Base-by-base conservation (phyloP, 2,888 invertebrate species). In the Temnothorax ravouxi region DNA sequence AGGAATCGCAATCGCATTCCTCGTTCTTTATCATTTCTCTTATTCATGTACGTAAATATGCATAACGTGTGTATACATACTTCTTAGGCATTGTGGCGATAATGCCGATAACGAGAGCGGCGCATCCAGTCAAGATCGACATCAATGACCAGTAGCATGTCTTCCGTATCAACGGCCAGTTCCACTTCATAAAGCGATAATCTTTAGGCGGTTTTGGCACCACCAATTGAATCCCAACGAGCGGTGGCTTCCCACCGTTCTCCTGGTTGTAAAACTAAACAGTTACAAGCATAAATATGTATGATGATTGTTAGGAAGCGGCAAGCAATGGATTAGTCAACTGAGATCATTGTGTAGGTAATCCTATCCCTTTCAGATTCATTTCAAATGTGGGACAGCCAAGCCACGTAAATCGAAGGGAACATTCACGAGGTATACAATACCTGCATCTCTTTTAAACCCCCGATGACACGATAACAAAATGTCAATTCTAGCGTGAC, bases 161-260 rank as follows among this genome's bases (percentile, higher is more conserved):
- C 93, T 97, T 97, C 84, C 98, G 96, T 88, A 98, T 97, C 2
- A 97, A 91, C 4, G 96, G 96, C 98, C 98, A 98, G 93, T 98
- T 98, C 98, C 98, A 98, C 76, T 95, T 95, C 94, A 96, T 95
- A 95, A 97, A 94, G 96, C 97, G 92, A 88, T 95, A 95, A 89
- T 95, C 95, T 85, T 95, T 94, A 1, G 95, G 94, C 2, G 95
- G 93, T 67, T 95, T 95, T 4, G 94, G 95, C 25, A 95, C 94
- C 61, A 95, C 92, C 80, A 95, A 82, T 75, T 95, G 95, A 44
- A 95, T 94, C n/a, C 95, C 94, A 86, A 94, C 94, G 69, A 95
- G 92, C 41, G 95, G 93, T 75, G 95, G 94, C 85, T 94, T 95
- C 6, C 95, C 95, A 59, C 95, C 95, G 89, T 95, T 95, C 90